Conservation (phyloP, 2,113 vertebrate genomes). For the Grammomys dolichurus region DNA sequence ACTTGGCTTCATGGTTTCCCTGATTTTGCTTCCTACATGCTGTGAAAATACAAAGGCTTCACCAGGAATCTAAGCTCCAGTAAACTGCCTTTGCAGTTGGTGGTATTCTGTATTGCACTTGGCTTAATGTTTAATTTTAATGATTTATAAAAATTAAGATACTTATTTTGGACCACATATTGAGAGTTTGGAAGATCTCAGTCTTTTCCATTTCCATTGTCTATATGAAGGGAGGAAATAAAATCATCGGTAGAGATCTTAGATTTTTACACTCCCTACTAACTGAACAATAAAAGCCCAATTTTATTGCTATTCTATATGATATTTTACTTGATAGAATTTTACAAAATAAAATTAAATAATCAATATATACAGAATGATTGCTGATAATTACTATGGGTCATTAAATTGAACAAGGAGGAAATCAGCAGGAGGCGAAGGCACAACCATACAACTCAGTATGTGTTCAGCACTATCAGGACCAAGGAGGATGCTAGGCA, state of each 20-base stretch:
- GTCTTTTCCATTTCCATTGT: neutral
- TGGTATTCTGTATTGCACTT: neutral
- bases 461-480: neutral
- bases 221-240: neutral
- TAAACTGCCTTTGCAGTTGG: neutral
- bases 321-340: conserved; percentile 14
- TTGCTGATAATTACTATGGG: neutral
- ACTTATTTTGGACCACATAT: neutral
- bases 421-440: neutral
- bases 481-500: neutral
- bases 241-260: neutral
- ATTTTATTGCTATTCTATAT: conserved; percentile 20
- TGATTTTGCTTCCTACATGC: neutral
- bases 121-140: neutral
- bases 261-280: neutral
- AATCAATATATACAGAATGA: neutral
- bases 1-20: neutral
- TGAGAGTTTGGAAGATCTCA: neutral
- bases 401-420: neutral
- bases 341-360: neutral
- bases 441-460: neutral
- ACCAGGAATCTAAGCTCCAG: neutral
- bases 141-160: neutral
- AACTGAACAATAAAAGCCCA: neutral
- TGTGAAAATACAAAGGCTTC: neutral